Base-by-base conservation (phyloP, 2,113 vertebrate species). In the Poeciliopsis prolifica region DNA sequence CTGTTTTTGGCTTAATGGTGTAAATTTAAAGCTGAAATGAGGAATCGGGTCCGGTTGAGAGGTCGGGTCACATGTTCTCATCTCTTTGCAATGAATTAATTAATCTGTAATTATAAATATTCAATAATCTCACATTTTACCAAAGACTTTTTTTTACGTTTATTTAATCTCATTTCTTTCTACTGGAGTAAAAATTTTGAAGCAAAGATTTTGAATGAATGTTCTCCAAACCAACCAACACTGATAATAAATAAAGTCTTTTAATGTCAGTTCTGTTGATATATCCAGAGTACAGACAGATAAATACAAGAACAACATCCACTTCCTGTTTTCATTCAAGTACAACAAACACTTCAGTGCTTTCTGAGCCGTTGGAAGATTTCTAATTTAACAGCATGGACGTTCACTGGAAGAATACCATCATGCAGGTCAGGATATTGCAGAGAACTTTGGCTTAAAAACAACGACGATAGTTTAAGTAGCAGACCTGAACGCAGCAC, bases 361-460 rank as follows among this genome's bases (percentile, higher is more conserved):
- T 61, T 80, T 85, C 72, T 71, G 35, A 81, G 77, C 79, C 63
- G 74, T 81, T 83, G 86, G 88, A 88, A 90, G 82, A 85, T 72
- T 68, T 72, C 17, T 79, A 67, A 80, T 74, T 33, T 40, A 76
- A 83, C 54, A 78, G 84, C 78, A 80, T 86, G 78, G 66, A 71
- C 61, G 75, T 85, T 75, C 81, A 80, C 77, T 88, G 81, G 86
- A 88, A 88, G 77, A 77, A 72, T 85, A 70, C 72, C 77, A 88
- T 87, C 86, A 91, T 91, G 86, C 90, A 88, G 72, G 81, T 72
- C 80, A 75, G 71, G 74, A 85, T 83, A 84, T 89, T 88, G 81
- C 90, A 82, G 77, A 81, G 70, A 81, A 84, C 85, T 89, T 88
- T 91, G 90, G 86, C 82, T 68, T 70, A 44, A 83, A 54, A 37